Base-by-base conservation (phyloP, 2,888 invertebrate species). In the Agrotis ipsilon region DNA sequence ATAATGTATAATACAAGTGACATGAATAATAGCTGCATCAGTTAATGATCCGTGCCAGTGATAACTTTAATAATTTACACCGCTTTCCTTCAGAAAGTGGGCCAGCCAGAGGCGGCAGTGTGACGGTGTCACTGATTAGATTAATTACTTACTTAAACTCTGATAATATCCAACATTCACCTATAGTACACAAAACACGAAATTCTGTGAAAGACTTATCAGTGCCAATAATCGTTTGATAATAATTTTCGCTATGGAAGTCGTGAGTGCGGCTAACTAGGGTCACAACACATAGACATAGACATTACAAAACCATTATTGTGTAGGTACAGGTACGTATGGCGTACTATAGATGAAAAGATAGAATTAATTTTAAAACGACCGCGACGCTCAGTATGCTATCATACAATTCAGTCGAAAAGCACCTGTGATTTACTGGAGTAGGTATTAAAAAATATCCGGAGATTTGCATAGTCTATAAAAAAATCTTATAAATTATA, bases 11-110 rank as follows among this genome's bases (percentile, higher is more conserved):
- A 3, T 9, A n/a, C 55, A 75, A 39, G 75, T 87, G 86, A 81
- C 85, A 82, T 86, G 73, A 81, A 80, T 84, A 79, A 86, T 84
- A 81, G 62, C 68, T 68, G 62, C 60, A 81, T 80, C 72, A 85
- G 83, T 78, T 82, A 89, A 86, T 89, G 87, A 82, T 82, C 78
- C 82, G 87, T 88, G 88, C 79, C 80, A 89, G 91, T 91, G 91
- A 89, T 90, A 89, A 82, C 69, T 57, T 46, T 45, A 18, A 78
- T 14, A 78, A 84, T 83, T 85, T 86, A 89, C 84, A 70, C 65
- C 70, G 72, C 73, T 82, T 76, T 80, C 75, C 73, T 82, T 78
- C 77, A 69, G 67, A 74, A 89, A 86, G 84, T 86, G 78, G 88
- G 87, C 79, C 87, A 86, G 77, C 71, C 84, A 82, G 77, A 73